Evolutionary conservation across 2,113 vertebrate species (phyloP), one percentile per base, ranked within the genome.

Genomic region (Bubo scandiacus): DNA sequence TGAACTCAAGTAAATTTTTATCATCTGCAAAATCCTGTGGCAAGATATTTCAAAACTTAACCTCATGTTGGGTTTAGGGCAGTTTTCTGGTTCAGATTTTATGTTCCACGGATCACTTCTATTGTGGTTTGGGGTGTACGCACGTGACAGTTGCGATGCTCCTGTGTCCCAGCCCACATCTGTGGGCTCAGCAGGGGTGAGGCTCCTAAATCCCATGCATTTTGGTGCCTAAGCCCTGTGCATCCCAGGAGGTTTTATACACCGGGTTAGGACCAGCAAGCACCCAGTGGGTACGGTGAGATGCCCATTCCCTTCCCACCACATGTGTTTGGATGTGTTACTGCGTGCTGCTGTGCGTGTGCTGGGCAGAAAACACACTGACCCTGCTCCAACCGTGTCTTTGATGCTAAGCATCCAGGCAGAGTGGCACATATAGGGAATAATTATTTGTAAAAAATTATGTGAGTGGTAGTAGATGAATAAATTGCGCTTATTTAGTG

Each of bases 1-100:
- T 65, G 52, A 87, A 68, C 70, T 95, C 78, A 2, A 87, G 81
- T 43, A 84, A 74, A 87, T 94, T 79, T 89, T 87, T 68, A 85
- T 90, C 73, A 91, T 94, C 90, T 97, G 90, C 40, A 26, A 75
- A 94, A 82, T 68, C 15, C 61, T 15, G 19, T 45, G 84, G 82
- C 54, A 54, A 92, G 57, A 65, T 79, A 61, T 91, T 91, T 87
- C 84, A 77, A 61, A 90, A 74, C 62, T 96, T 96, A 97, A 97
- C 95, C 87, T 91, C 36, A 6, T 80, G 49, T 29, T 75, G 74
- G 78, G 52, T 36, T 73, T 15, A 7, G 54, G 11, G 43, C 92
- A 36, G 16, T 66, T 75, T 84, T 47, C 30, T 65, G 32, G 14
- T 67, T 63, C 23, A 1, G 3, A 5, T 15, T 81, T 38, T 59